Evolutionary conservation across 2,888 invertebrate species (phyloP).

Genomic region (Sarcophaga subvicina): DNA sequence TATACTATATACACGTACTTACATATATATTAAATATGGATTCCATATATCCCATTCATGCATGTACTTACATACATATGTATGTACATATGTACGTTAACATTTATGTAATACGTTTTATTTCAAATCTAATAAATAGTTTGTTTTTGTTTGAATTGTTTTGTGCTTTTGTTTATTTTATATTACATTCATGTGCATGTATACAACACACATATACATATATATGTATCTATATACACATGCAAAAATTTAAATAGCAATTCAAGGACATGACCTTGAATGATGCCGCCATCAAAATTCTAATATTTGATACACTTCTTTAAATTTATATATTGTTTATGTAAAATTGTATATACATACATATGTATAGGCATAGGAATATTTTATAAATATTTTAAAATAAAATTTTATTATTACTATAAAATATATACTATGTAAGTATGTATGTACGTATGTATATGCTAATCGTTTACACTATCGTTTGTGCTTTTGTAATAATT

Average conservation of each 20-base stretch:
- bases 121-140: not conserved
- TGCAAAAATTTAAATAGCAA: slow-evolving; percentile 5
- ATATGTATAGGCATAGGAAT: no score
- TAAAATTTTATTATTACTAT: no score
- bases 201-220: not conserved
- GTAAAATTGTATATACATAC: not conserved
- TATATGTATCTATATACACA: not conserved
- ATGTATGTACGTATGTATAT: no score
- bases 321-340: not conserved
- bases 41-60: slow-evolving; percentile 14
- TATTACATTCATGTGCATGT: not conserved
- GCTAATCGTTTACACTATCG: no score
- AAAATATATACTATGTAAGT: no score
- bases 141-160: not conserved
- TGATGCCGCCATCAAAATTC: slow-evolving; percentile 28
- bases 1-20: not conserved
- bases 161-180: slow-evolving; percentile 2
- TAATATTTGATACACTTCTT: slow-evolving; percentile 36
- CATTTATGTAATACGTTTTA: not conserved
- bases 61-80: not conserved
- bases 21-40: not conserved
- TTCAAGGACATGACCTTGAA: slow-evolving; percentile 70
- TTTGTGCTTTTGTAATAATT: no score
- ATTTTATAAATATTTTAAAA: no score
- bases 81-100: not conserved